A percentile compares a stretch with the other conserved stretches of the same genome.
phyloP scores from a whole-genome alignment of 2,113 vertebrate genomes.

The Myrmecophaga tridactyla region DNA sequence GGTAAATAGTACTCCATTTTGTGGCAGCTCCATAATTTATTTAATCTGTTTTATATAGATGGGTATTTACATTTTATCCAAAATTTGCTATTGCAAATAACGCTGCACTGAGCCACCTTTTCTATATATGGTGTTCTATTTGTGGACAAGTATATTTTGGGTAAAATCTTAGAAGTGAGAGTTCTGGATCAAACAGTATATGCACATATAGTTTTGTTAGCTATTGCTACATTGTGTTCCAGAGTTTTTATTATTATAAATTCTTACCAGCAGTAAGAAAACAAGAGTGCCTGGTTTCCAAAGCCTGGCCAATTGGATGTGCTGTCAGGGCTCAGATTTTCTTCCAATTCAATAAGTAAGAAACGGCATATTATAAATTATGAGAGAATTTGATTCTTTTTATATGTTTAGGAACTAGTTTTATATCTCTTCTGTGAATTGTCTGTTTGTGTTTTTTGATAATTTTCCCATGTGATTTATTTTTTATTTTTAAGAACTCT shows the following conservation, averaged over 20 bases:
- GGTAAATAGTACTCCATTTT: neutral
- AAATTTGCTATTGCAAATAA: neutral
- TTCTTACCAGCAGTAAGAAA: neutral
- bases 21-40: neutral
- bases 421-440: no score
- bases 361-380: neutral
- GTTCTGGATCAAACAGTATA: neutral
- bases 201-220: fast-evolving
- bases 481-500: neutral
- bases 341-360: neutral
- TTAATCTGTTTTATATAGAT: neutral
- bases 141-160: neutral
- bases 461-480: neutral
- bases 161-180: neutral
- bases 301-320: neutral
- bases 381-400: neutral
- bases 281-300: neutral
- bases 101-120: neutral
- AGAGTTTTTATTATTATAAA: neutral
- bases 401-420: neutral
- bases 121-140: neutral
- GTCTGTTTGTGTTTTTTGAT: neutral
- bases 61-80: neutral
- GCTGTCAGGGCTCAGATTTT: neutral
- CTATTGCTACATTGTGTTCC: neutral